These are phyloP conservation scores for Crotophaga sulcirostris DNA, from an alignment of 2,113 vertebrate species.

Conservation along the genomic window DNA sequence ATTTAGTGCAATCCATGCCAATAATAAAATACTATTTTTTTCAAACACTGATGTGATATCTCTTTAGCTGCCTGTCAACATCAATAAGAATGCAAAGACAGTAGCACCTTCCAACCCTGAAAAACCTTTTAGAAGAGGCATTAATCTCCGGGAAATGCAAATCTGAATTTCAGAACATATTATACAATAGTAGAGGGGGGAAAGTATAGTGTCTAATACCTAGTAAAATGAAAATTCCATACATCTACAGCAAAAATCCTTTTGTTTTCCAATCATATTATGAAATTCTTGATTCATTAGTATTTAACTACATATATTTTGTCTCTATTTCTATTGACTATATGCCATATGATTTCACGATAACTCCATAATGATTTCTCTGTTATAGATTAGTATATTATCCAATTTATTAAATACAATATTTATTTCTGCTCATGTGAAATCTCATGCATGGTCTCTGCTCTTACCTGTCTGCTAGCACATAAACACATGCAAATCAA, in stretches of 20 bases:
- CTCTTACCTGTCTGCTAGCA: background rate
- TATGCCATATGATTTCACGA: background rate
- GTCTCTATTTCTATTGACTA: background rate
- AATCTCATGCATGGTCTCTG: background rate
- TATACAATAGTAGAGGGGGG: background rate
- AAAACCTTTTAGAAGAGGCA: background rate
- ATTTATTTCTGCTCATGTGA: background rate
- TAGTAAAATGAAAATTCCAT: background rate
- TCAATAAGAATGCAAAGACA: background rate
- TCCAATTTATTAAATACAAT: background rate
- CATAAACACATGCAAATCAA: background rate
- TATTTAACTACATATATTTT: conserved; percentile 17
- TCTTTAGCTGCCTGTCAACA: background rate
- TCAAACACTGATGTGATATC: background rate
- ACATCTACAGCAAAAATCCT: background rate
- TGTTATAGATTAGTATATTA: background rate
- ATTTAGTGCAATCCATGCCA: background rate
- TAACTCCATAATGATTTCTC: background rate
- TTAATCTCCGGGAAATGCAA: background rate
- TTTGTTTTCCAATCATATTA: background rate
- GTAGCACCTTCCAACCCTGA: background rate
- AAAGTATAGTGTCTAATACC: background rate
- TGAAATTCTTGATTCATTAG: background rate
- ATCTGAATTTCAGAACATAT: background rate
- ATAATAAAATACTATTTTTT: background rate